These are phyloP conservation scores for Zelostemma sp. DNA, from an alignment of 1,140 invertebrate genomes.

Conservation along the genomic window DNA sequence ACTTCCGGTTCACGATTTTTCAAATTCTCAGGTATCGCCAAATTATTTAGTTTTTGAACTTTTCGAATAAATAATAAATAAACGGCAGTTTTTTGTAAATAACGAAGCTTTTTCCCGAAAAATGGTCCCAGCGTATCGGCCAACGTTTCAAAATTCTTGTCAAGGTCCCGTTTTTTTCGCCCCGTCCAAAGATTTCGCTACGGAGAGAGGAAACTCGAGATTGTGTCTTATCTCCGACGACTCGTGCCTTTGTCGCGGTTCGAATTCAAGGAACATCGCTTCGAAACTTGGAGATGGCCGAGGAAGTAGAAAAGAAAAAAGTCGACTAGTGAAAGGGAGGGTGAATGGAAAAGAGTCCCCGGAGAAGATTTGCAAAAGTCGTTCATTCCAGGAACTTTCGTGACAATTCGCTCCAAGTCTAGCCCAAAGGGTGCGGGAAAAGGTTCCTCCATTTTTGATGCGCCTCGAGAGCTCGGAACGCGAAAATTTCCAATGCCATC, in stretches of 20 bases:
- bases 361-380: constrained; percentile 45
- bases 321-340: constrained; percentile 31
- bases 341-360: constrained; percentile 53
- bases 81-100: too few relatives aligned
- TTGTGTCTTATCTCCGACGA: constrained; percentile 38
- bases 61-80: too few relatives aligned
- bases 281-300: constrained; percentile 40
- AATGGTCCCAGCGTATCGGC: too few relatives aligned
- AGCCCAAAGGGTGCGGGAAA: constrained; percentile 31
- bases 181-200: constrained; percentile 43
- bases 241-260: constrained; percentile 52
- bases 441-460: constrained; percentile 23
- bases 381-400: constrained; percentile 44
- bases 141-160: constrained; percentile 7
- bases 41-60: too few relatives aligned
- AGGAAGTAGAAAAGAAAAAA: constrained; percentile 43
- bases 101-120: too few relatives aligned
- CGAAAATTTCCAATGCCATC: constrained; percentile 8
- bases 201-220: constrained; percentile 46
- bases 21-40: too few relatives aligned
- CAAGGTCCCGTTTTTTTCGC: not conserved
- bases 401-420: constrained; percentile 41
- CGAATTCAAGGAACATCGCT: constrained; percentile 50
- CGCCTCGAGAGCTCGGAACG: constrained; percentile 18
- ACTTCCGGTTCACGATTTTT: too few relatives aligned